Percentiles rank a stretch among this genome's conserved stretches.
Evolutionary conservation across 2,113 vertebrate genomes (phyloP).

Genomic region (Hippocampus barbouri): DNA sequence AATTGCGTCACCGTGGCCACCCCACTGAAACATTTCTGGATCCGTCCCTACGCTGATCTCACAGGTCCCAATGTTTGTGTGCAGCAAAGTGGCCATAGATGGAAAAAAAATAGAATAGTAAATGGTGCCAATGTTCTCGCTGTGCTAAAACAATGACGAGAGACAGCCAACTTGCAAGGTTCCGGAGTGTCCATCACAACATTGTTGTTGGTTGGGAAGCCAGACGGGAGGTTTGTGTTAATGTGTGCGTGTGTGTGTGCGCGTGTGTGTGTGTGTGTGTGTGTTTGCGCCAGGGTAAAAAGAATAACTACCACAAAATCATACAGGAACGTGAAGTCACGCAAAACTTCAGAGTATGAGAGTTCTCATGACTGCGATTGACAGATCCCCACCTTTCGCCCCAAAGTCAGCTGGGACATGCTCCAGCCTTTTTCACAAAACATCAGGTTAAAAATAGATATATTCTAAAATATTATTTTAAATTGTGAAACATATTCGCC

Average conservation of each 20-base stretch:
- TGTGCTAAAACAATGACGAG: background rate
- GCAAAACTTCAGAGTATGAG: background rate
- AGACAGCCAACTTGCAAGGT: background rate
- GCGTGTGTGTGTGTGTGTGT: conserved; percentile 12
- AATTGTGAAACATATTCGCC: too few relatives aligned
- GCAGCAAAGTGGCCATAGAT: background rate
- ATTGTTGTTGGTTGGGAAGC: conserved; percentile 61
- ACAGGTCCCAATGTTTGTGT: background rate
- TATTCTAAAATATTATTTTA: too few relatives aligned
- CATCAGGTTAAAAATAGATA: too few relatives aligned
- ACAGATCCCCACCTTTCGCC: too few relatives aligned
- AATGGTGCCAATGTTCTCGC: background rate
- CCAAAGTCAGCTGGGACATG: too few relatives aligned
- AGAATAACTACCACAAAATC: conserved; percentile 17
- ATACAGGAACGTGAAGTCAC: conserved; percentile 9
- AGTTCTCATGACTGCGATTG: too few relatives aligned
- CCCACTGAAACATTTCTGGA: too few relatives aligned
- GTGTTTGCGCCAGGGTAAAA: conserved; percentile 41
- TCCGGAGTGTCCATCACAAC: conserved; percentile 27
- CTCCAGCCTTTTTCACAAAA: too few relatives aligned
- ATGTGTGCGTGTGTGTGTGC: conserved; percentile 44
- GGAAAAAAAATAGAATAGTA: background rate
- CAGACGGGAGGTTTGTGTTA: conserved; percentile 40
- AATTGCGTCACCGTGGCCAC: too few relatives aligned
- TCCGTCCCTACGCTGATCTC: too few relatives aligned